Conservation (phyloP, 2,888 invertebrate genomes). For the Melinaea marsaeus region DNA sequence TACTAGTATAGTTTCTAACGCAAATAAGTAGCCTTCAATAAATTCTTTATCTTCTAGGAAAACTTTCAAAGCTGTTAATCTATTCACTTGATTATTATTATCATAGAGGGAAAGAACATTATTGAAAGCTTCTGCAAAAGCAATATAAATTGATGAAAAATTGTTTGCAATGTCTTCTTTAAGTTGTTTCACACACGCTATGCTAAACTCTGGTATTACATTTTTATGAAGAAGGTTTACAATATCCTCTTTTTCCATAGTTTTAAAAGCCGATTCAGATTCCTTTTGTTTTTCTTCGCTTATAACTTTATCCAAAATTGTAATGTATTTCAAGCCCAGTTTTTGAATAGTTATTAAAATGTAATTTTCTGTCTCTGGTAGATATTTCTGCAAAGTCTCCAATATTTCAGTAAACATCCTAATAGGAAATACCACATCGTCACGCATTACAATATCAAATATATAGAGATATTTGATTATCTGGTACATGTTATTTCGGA, state of each 20-base stretch:
- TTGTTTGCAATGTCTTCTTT: conserved; percentile 46
- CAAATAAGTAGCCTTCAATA: conserved; percentile 45
- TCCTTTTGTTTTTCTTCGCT: conserved; percentile 4
- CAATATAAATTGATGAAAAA: conserved; percentile 50
- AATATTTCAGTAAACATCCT: conserved; percentile 40
- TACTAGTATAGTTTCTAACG: conserved; percentile 37
- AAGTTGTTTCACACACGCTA: conserved; percentile 44
- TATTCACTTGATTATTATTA: conserved; percentile 18
- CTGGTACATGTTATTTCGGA: conserved; percentile 36
- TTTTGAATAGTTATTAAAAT: conserved; percentile 48
- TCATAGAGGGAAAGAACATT: conserved; percentile 24
- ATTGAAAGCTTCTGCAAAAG: conserved; percentile 43
- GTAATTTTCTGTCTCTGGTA: conserved; percentile 50
- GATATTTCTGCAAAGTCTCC: conserved; percentile 35
- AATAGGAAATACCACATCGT: conserved; percentile 39
- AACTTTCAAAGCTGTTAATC: conserved; percentile 35
- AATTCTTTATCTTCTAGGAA: conserved; percentile 44
- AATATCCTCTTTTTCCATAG: conserved; percentile 25
- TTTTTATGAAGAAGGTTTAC: conserved; percentile 37
- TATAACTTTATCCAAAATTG: conserved; percentile 35
- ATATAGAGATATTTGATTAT: conserved; percentile 38
- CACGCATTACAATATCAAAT: conserved; percentile 34
- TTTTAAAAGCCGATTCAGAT: conserved; percentile 32
- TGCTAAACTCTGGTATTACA: conserved; percentile 43
- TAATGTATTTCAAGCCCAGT: conserved; percentile 40